Evolutionary conservation across 1,140 invertebrate genomes (phyloP), one percentile per base, ranked within the genome.

Genomic region (Sminthurides bifidus): DNA sequence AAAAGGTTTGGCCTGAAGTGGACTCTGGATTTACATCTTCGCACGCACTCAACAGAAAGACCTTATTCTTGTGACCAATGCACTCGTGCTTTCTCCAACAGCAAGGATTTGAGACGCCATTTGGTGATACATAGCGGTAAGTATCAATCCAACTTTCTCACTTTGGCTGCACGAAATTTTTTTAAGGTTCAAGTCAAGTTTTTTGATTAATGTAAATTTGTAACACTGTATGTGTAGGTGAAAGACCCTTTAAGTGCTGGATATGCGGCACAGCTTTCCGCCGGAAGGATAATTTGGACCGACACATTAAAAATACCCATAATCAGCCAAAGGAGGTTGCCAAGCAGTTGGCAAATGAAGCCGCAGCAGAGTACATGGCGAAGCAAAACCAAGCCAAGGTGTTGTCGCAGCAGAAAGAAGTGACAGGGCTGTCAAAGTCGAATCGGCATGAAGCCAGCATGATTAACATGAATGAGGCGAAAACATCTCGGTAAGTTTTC

Each of bases 271-370:
- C 74, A 1, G 72, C 69, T 1, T 80, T 80, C 57, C 68, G 75
- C 43, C 70, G 80, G 10, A 80, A 79, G 63, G 80, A 82, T 61
- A 82, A 81, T 58, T 69, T 81, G 51, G 72, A 76, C 23, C 70
- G 80, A 0, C 80, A 82, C 59, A 68, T n/a, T 23, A 75, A 77
- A 37, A 79, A 80, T 59, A 77, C 79, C 29, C 80, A 82, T 66
- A 77, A 77, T 3, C 74, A 73, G 17, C 59, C 52, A 54, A 63
- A 54, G 29, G 61, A 53, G 54, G 38, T 52, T 41, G 44, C 56
- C 24, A 57, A 38, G 17, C 41, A 63, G 49, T 35, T 62, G 2
- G 59, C 59, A 6, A 59, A 62, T 29, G 53, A 65, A n/a, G n/a
- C n/a, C n/a, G n/a, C n/a, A n/a, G n/a, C n/a, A n/a, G n/a, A n/a